Percentiles rank a stretch among this genome's conserved stretches.
Evolutionary conservation across 2,797 vertebrate genomes (phyloP).

Genomic region (Pipistrellus pipistrellus): DNA sequence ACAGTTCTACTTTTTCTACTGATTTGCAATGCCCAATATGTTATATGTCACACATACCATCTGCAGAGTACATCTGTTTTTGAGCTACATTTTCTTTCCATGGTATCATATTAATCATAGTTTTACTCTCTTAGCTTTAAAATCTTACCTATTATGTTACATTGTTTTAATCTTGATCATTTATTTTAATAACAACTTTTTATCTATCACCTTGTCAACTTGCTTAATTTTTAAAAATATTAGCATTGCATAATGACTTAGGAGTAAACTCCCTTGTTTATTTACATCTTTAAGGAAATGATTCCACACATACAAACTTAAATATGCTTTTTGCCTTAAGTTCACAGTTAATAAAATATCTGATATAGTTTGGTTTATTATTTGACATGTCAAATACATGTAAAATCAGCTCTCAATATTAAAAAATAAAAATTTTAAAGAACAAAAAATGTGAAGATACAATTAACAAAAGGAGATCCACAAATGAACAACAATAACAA

Average conservation of each 20-base stretch:
- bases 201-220: not conserved
- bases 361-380: not conserved
- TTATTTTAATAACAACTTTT: not conserved
- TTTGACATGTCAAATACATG: not conserved
- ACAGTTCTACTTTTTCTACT: slow-evolving; percentile 7
- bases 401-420: not conserved
- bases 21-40: slow-evolving; percentile 4
- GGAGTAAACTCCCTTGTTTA: not conserved
- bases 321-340: not conserved
- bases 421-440: not conserved
- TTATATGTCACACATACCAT: not conserved
- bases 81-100: not conserved
- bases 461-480: not conserved
- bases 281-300: not conserved
- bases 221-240: not conserved
- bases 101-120: not conserved
- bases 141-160: not conserved
- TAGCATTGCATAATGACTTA: not conserved
- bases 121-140: not conserved
- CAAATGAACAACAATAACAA: not conserved
- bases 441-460: not conserved
- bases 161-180: not conserved
- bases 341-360: not conserved
- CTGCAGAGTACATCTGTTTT: slow-evolving; percentile 46
- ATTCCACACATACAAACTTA: not conserved